These are phyloP conservation scores for Neoseiulus cucumeris DNA, from an alignment of 1,140 invertebrate species.

Conservation along the genomic window DNA sequence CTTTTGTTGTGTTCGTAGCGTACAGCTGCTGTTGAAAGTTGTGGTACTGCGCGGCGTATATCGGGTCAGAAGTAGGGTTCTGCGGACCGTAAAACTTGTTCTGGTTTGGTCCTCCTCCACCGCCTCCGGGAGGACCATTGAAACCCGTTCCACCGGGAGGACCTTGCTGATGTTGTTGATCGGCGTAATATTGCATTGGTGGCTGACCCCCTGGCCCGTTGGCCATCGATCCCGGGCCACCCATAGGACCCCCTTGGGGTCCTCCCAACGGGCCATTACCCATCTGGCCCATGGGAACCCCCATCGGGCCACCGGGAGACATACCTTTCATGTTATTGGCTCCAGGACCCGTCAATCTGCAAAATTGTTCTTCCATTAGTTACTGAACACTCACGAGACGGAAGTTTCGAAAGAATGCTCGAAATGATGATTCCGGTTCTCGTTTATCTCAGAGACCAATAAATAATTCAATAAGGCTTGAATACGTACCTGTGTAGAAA, in stretches of 20 bases:
- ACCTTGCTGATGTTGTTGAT: constrained; percentile 13
- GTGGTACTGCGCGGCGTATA: constrained; percentile 81
- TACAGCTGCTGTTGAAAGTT: constrained; percentile 86
- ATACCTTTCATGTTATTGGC: constrained; percentile 24
- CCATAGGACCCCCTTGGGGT: not conserved
- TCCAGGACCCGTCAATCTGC: not conserved
- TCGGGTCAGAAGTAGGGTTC: constrained; percentile 62
- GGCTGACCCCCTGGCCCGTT: not conserved
- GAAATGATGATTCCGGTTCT: not conserved
- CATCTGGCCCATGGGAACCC: not conserved
- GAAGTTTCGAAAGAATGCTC: not conserved
- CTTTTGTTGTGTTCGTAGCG: constrained; percentile 47
- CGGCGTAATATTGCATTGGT: constrained; percentile 7
- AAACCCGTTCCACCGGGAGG: constrained; percentile 11
- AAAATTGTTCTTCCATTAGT: not conserved
- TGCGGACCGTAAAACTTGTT: constrained; percentile 59
- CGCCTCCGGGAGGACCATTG: constrained; percentile 1
- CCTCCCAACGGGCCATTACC: not conserved
- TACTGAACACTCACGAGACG: too few relatives aligned
- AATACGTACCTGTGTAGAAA: constrained; percentile 43
- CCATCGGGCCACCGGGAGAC: constrained; percentile 15
- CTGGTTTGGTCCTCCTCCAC: constrained; percentile 30
- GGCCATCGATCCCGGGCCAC: not conserved
- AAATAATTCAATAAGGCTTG: not conserved
- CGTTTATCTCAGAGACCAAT: not conserved